These are phyloP conservation scores for Calyptommatus sinebrachiatus DNA, from an alignment of 2,113 vertebrate genomes.

Conservation along the genomic window DNA sequence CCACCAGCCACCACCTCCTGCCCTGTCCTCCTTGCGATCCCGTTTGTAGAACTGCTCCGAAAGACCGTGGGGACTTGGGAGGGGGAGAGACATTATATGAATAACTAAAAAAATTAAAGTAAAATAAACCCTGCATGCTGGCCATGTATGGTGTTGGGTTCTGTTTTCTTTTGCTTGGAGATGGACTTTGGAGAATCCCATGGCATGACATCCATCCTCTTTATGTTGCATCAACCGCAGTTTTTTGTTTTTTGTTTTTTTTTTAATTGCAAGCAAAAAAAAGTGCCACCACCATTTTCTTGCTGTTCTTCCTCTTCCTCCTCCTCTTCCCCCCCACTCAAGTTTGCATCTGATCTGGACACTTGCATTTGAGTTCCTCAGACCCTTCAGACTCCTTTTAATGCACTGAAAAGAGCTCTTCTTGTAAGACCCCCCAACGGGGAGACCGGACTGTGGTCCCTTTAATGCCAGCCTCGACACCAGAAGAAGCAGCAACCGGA, in stretches of 20 bases:
- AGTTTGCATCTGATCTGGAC: constrained; percentile 79
- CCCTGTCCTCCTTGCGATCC: constrained; percentile 92
- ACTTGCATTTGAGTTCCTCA: constrained; percentile 84
- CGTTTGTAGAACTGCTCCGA: constrained; percentile 86
- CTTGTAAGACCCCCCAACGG: constrained; percentile 46
- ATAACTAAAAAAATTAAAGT: constrained; percentile 62
- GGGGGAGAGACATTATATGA: constrained; percentile 84
- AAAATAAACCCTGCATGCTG: constrained; percentile 91
- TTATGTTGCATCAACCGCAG: not conserved
- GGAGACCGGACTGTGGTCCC: constrained; percentile 79
- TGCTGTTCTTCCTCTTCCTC: constrained; percentile 44
- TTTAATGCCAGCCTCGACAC: constrained; percentile 50
- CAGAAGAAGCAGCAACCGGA: not conserved
- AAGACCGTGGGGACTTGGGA: constrained; percentile 72
- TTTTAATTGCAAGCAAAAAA: constrained; percentile 91
- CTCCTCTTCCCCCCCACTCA: constrained; percentile 77
- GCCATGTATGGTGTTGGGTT: constrained; percentile 95
- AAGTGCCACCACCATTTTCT: constrained; percentile 77
- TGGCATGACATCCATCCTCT: constrained; percentile 96
- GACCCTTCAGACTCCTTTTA: constrained; percentile 79
- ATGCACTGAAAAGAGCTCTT: constrained; percentile 84
- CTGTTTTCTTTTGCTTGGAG: constrained; percentile 84
- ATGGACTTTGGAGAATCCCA: constrained; percentile 86
- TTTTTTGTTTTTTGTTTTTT: constrained; percentile 87
- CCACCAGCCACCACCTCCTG: constrained; percentile 92